These are phyloP conservation scores for Laticauda laticaudata DNA, from an alignment of 2,113 vertebrate species.

Conservation along the genomic window DNA sequence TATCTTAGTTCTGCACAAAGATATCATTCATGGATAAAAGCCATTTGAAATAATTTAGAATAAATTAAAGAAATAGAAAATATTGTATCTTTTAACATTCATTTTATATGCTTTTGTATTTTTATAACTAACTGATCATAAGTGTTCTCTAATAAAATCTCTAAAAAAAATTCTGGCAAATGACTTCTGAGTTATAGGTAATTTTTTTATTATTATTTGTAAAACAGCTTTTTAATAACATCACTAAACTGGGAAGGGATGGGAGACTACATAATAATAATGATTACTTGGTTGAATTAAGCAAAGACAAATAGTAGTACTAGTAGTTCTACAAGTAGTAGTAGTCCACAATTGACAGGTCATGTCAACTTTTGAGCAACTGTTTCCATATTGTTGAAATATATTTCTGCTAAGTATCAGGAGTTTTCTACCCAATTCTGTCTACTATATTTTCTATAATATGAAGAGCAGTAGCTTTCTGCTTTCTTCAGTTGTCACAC, in stretches of 20 bases:
- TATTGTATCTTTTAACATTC: conserved; percentile 48
- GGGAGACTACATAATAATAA: not conserved
- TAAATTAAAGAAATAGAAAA: conserved; percentile 40
- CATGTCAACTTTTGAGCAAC: not conserved
- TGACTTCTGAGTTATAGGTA: not conserved
- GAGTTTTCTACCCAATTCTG: not conserved
- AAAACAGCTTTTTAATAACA: not conserved
- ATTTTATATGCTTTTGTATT: conserved; percentile 40
- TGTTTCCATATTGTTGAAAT: not conserved
- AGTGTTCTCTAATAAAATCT: conserved; percentile 11
- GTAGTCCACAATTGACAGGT: not conserved
- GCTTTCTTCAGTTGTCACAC: not conserved
- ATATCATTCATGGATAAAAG: conserved; percentile 55
- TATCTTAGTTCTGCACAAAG: conserved; percentile 34
- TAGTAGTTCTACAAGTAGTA: too few species aligned
- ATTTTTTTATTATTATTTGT: not conserved
- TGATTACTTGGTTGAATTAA: not conserved
- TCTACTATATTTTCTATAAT: not conserved
- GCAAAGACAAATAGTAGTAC: not conserved
- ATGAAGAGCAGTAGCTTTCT: not conserved
- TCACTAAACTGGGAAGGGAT: not conserved
- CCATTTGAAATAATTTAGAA: conserved; percentile 55
- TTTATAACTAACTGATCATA: conserved; percentile 25
- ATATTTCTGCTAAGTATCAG: not conserved
- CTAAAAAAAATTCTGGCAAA: conserved; percentile 2